These are phyloP conservation scores for Contarinia nasturtii DNA, from an alignment of 1,140 invertebrate genomes.

Conservation along the genomic window DNA sequence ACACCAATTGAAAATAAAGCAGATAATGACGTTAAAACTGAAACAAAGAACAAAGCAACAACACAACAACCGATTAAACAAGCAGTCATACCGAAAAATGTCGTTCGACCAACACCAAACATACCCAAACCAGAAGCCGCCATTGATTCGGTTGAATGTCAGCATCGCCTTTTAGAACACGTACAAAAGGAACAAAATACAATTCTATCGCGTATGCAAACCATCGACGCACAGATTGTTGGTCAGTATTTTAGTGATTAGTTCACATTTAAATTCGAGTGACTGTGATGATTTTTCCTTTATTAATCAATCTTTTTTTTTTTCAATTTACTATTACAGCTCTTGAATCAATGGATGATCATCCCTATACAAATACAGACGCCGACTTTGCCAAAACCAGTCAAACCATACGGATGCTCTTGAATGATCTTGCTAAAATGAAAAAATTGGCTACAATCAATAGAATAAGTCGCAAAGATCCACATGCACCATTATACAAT, in stretches of 20 bases:
- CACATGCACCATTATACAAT: too few relatives aligned
- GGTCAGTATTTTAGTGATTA: conserved; percentile 25
- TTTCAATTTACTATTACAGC: background rate
- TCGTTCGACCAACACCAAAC: conserved; percentile 12
- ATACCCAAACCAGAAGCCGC: conserved; percentile 60
- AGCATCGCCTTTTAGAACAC: conserved; percentile 55
- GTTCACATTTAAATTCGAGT: background rate
- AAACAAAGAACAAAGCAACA: conserved; percentile 4
- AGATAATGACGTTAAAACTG: background rate
- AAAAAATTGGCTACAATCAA: background rate
- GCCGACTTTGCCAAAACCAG: background rate
- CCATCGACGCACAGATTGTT: conserved; percentile 56
- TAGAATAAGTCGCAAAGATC: too few relatives aligned
- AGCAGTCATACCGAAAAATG: conserved; percentile 1
- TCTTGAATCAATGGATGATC: background rate
- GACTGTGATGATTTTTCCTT: too few relatives aligned
- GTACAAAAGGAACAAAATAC: conserved; percentile 53
- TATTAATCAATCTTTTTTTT: background rate
- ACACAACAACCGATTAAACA: conserved; percentile 6
- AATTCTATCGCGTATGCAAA: conserved; percentile 47
- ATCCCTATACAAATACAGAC: background rate
- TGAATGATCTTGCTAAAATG: background rate
- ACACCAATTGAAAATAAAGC: background rate
- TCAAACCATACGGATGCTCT: background rate
- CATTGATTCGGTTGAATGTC: conserved; percentile 59